These are phyloP conservation scores for Synergus itoensis DNA, from an alignment of 2,888 invertebrate species.

Conservation along the genomic window DNA sequence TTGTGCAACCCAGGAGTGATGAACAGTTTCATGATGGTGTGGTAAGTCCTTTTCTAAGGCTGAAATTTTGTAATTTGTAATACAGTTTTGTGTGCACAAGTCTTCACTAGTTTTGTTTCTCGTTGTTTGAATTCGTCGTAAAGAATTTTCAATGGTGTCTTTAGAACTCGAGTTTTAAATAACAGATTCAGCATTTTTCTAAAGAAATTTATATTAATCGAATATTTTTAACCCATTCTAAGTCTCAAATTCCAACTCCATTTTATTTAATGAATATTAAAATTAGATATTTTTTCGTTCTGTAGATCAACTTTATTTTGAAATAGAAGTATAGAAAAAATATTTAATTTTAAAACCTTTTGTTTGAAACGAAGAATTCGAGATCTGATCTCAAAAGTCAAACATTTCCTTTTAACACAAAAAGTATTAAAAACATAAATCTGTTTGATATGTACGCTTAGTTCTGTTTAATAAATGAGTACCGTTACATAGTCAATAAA, in stretches of 20 bases:
- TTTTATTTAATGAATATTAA: too few species aligned
- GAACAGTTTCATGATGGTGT: slow-evolving; percentile 93
- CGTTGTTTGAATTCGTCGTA: background rate
- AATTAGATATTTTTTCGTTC: too few species aligned
- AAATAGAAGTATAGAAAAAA: too few species aligned
- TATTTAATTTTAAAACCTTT: too few species aligned
- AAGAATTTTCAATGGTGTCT: background rate
- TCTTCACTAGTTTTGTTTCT: slow-evolving; percentile 62
- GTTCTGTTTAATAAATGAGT: too few species aligned
- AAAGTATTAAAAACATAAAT: too few species aligned
- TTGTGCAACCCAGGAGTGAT: slow-evolving; percentile 92
- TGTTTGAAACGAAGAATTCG: too few species aligned
- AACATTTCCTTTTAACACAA: too few species aligned
- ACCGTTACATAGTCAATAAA: too few species aligned
- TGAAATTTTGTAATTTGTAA: slow-evolving; percentile 66
- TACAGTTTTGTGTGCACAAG: slow-evolving; percentile 78
- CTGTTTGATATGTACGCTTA: background rate
- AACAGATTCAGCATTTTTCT: background rate
- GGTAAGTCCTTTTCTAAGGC: slow-evolving; percentile 83
- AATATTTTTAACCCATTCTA: slow-evolving; percentile 10
- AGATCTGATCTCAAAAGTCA: too few species aligned
- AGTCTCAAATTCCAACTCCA: too few species aligned
- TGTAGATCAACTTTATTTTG: too few species aligned
- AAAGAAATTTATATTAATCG: background rate
- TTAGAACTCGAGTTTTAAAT: background rate